Evolutionary conservation across 1,140 invertebrate species (phyloP).

Genomic region (Papilio glaucus): DNA sequence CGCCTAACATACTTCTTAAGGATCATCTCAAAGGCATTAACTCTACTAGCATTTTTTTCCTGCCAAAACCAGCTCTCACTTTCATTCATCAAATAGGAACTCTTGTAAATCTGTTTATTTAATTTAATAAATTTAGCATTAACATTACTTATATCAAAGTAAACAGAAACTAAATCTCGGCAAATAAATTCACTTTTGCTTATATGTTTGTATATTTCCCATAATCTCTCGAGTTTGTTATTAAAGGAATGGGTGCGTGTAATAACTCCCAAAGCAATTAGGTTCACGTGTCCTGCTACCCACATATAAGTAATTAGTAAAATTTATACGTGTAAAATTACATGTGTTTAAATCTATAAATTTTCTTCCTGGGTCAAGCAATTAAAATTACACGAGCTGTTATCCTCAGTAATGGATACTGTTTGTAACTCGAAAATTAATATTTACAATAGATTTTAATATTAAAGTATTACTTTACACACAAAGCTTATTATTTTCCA

Average conservation of each 20-base stretch:
- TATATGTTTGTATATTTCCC: not conserved
- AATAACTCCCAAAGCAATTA: constrained; percentile 25
- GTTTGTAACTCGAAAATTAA: not conserved
- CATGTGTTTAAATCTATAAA: constrained; percentile 18
- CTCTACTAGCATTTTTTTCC: too few relatives aligned
- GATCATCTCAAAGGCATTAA: too few relatives aligned
- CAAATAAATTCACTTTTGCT: not conserved
- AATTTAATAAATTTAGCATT: too few relatives aligned
- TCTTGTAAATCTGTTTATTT: not conserved
- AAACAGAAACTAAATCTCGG: not conserved
- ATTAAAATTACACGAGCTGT: constrained; percentile 4
- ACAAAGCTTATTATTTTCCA: too few relatives aligned
- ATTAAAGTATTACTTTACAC: too few relatives aligned
- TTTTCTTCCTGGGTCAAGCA: constrained; percentile 14
- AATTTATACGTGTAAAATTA: constrained; percentile 21
- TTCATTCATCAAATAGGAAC: too few relatives aligned
- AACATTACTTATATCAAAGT: not conserved
- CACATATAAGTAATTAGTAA: constrained; percentile 24
- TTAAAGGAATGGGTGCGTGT: constrained; percentile 18
- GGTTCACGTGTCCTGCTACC: constrained; percentile 23
- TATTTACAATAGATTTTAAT: too few relatives aligned
- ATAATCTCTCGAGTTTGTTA: constrained; percentile 14
- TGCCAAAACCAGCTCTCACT: too few relatives aligned
- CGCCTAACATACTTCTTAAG: too few relatives aligned
- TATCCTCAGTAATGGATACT: not conserved